phyloP scores from a whole-genome alignment of 2,113 vertebrate genomes.

The Glareola pratincola region DNA sequence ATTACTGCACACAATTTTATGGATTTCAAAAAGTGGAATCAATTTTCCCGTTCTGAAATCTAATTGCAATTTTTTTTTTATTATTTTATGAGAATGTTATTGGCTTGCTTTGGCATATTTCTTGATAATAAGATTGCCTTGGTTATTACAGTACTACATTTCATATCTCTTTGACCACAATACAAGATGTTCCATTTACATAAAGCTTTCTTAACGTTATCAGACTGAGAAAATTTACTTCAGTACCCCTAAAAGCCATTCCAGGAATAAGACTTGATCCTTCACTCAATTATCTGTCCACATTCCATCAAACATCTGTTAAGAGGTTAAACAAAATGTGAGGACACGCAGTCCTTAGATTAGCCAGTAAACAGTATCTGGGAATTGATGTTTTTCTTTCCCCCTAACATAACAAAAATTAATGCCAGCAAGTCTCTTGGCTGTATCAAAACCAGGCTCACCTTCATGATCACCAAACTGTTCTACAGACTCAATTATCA shows the following conservation, averaged over 20 bases:
- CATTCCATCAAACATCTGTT: not conserved
- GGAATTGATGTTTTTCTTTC: not conserved
- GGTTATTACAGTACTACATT: not conserved
- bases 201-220: conserved; percentile 28
- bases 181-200: conserved; percentile 5
- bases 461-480: not conserved
- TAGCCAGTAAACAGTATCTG: not conserved
- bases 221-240: conserved; percentile 4
- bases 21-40: not conserved
- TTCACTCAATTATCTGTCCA: conserved; percentile 18
- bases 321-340: not conserved
- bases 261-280: conserved; percentile 42
- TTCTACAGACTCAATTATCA: not conserved
- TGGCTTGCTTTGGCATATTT: not conserved
- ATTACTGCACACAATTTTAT: not conserved
- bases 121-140: not conserved
- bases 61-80: not conserved
- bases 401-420: not conserved
- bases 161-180: conserved; percentile 1
- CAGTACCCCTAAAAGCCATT: conserved; percentile 10
- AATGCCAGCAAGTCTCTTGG: not conserved
- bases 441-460: not conserved
- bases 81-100: not conserved
- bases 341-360: not conserved
- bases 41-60: not conserved